phyloP scores from a whole-genome alignment of 2,113 vertebrate species.

The Baryphthengus martii region DNA sequence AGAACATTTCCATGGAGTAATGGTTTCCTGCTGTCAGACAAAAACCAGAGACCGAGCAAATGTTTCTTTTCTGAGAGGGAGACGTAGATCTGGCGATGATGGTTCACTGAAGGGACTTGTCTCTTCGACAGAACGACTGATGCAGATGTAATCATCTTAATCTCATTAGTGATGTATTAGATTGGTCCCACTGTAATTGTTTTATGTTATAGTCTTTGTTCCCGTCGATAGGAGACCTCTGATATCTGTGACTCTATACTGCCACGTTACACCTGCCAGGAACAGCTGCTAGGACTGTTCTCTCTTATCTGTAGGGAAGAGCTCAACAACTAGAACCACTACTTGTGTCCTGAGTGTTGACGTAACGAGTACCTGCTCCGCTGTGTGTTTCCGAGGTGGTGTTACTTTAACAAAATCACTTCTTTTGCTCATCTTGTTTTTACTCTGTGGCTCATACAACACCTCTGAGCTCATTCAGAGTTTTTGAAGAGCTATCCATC shows the following conservation, averaged over 20 bases:
- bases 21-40: conserved; percentile 57
- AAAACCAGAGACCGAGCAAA: conserved; percentile 34
- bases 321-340: conserved; percentile 11
- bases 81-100: conserved; percentile 39
- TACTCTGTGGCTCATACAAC: neutral
- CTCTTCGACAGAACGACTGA: conserved; percentile 52
- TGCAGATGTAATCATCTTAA: conserved; percentile 61
- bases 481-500: neutral
- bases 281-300: neutral
- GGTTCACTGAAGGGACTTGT: conserved; percentile 23
- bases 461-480: neutral
- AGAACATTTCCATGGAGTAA: conserved; percentile 41
- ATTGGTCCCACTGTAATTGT: conserved; percentile 47
- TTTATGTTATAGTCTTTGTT: conserved; percentile 16
- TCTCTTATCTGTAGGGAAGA: neutral
- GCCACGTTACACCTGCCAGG: neutral
- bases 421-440: neutral
- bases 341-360: neutral
- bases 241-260: neutral
- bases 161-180: conserved; percentile 45
- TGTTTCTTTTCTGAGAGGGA: conserved; percentile 65
- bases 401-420: neutral
- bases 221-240: conserved; percentile 18
- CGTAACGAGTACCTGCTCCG: neutral
- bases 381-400: neutral